Base-by-base conservation (phyloP, 2,888 invertebrate genomes). In the Acleris sparsana region DNA sequence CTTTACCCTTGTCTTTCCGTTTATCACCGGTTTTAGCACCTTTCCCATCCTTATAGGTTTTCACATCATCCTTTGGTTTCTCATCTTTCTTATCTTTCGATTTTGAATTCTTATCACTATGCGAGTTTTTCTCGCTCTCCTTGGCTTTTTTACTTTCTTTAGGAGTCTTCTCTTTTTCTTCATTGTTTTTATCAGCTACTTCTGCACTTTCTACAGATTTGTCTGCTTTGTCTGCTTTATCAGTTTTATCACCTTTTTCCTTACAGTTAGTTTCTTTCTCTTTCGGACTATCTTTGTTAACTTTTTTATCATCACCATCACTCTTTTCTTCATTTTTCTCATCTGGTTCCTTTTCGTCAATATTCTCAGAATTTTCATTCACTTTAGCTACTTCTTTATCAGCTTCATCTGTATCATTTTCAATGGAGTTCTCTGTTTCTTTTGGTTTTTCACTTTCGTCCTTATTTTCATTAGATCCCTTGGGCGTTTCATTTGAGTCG, bases 151-250 rank as follows among this genome's bases (percentile, higher is more conserved):
- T 69, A 53, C 25, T 63, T 52, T 48, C 70, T 69, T n/a, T 70
- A 67, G 7, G 52, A 11, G 11, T 63, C 57, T 59, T 52, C 20
- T 51, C 62, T 18, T 43, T 64, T 18, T 69, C 65, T 69, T 69
- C 63, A 39, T 64, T 17, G 22, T 66, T 53, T 69, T 67, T 22
- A 4, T 68, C 69, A 3, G 65, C 68, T 6, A 20, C 53, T 17
- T 73, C 70, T 0, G 74, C 75, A 53, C 71, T 73, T 46, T 79
- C 77, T 58, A 73, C 70, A 59, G 55, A 46, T n/a, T 39, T 39
- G 13, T 11, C 39, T 1, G 33, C 33, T n/a, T 33, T 33, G 11
- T 33, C 33, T 9, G 3, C 13, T 13, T 39, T 39, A 33, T 33
- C 33, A 3, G 3, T 4, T 13, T 39, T 39, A 33, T 33, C 33